These are phyloP conservation scores for Melitaea cinxia DNA, from an alignment of 1,140 invertebrate species.

Conservation along the genomic window DNA sequence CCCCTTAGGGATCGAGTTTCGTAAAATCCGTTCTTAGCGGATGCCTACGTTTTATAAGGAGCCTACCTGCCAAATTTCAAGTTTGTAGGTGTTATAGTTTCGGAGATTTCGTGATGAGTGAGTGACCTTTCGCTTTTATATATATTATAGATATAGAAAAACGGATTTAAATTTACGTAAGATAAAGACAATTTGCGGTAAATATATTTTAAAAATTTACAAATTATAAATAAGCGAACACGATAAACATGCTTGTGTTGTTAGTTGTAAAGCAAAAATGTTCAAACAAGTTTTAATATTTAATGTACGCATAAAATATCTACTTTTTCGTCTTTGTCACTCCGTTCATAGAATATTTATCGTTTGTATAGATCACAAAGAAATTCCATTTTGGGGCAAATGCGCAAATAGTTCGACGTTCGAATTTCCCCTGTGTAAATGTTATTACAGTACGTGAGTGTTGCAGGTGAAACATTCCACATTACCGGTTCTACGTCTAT, in stretches of 20 bases:
- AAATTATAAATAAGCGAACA: not conserved
- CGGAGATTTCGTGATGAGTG: too few relatives aligned
- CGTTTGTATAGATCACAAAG: constrained; percentile 66
- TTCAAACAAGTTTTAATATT: constrained; percentile 45
- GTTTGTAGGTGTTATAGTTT: too few relatives aligned
- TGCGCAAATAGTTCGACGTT: constrained; percentile 75
- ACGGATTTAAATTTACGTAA: too few relatives aligned
- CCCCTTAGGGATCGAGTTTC: too few relatives aligned
- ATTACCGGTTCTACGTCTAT: constrained; percentile 31
- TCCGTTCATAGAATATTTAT: constrained; percentile 74
- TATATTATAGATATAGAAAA: too few relatives aligned
- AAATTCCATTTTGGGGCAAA: constrained; percentile 73
- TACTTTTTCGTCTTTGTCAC: constrained; percentile 63
- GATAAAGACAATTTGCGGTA: too few relatives aligned
- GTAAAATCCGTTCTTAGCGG: too few relatives aligned
- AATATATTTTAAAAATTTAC: too few relatives aligned
- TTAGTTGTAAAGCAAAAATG: not conserved
- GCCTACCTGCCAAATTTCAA: too few relatives aligned
- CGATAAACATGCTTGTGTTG: not conserved
- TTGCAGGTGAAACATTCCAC: constrained; percentile 66
- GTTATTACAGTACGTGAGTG: constrained; percentile 70
- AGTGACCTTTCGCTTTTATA: too few relatives aligned
- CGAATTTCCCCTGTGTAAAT: constrained; percentile 77
- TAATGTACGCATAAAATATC: constrained; percentile 54
- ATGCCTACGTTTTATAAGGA: too few relatives aligned